Conservation (phyloP, 2,113 vertebrate species). For the Cariama cristata region DNA sequence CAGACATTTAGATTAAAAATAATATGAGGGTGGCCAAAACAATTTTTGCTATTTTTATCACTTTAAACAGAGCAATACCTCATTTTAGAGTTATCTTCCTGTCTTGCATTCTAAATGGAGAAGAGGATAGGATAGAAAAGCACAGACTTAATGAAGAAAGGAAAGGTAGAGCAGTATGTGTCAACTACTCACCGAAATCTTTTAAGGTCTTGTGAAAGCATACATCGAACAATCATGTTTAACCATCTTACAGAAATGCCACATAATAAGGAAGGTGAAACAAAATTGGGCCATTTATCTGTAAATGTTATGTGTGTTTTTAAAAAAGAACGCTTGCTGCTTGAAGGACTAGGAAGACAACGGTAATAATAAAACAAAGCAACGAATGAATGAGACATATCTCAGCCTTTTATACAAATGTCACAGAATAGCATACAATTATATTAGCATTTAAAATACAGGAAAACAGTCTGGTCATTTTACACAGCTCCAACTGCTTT, state of each 20-base stretch:
- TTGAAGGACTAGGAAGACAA: background rate
- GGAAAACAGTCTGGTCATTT: background rate
- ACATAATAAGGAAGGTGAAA: background rate
- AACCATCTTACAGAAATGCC: background rate
- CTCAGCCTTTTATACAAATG: slow-evolving; percentile 7
- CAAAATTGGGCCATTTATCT: background rate
- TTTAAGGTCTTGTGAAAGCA: background rate
- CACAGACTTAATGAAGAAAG: background rate
- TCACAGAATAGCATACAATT: background rate
- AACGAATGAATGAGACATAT: background rate
- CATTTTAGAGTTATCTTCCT: slow-evolving; percentile 36
- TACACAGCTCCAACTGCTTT: slow-evolving; percentile 1
- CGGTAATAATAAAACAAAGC: background rate
- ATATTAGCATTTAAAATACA: slow-evolving; percentile 24
- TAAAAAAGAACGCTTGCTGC: background rate
- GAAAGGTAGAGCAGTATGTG: background rate
- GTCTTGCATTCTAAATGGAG: slow-evolving; percentile 19
- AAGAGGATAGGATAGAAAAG: background rate
- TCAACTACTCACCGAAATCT: background rate
- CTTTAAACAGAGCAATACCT: slow-evolving; percentile 46
- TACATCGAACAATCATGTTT: background rate
- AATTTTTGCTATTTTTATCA: slow-evolving; percentile 9
- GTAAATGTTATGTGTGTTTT: background rate
- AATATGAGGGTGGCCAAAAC: background rate
- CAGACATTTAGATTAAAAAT: slow-evolving; percentile 51